A percentile compares a stretch with the other conserved stretches of the same genome.
Conservation (phyloP, 2,113 vertebrate genomes). For the Salvelinus sp. region DNA sequence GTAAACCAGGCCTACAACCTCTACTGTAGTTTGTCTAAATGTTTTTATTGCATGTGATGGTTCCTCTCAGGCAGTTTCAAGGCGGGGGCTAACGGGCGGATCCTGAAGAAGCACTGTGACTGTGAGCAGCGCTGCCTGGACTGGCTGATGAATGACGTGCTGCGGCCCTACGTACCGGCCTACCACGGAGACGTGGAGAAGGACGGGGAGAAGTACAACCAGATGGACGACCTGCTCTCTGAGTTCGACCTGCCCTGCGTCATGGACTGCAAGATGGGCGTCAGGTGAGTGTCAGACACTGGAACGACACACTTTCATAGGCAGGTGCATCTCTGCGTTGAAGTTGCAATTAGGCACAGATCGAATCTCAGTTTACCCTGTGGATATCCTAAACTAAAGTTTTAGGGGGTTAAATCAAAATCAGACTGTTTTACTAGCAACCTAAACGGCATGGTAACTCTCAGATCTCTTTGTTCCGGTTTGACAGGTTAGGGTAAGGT, state of each 20-base stretch:
- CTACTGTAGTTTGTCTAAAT: not conserved
- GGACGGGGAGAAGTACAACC: constrained; percentile 95
- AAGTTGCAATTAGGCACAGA: too few relatives aligned
- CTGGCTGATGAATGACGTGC: constrained; percentile 88
- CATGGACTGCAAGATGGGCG: constrained; percentile 99
- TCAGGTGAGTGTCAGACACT: constrained; percentile 76
- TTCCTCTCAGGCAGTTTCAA: constrained; percentile 89
- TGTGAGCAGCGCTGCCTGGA: constrained; percentile 94
- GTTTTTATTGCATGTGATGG: not conserved
- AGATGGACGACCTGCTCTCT: constrained; percentile 97
- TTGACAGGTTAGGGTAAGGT: not conserved
- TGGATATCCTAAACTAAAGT: too few relatives aligned
- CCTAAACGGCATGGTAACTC: not conserved
- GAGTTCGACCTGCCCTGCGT: constrained; percentile 94
- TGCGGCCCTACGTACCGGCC: constrained; percentile 87
- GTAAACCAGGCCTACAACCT: not conserved
- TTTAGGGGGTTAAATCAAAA: too few relatives aligned
- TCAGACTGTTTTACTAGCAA: too few relatives aligned
- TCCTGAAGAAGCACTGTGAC: constrained; percentile 98
- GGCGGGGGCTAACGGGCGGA: constrained; percentile 90
- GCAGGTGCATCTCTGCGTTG: not conserved
- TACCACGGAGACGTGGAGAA: constrained; percentile 95
- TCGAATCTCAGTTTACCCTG: too few relatives aligned
- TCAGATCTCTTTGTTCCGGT: not conserved
- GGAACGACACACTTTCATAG: not conserved